A percentile compares a stretch with the other conserved stretches of the same genome.
Evolutionary conservation across 1,140 invertebrate genomes (phyloP).

Genomic region (Tenebrio molitor): DNA sequence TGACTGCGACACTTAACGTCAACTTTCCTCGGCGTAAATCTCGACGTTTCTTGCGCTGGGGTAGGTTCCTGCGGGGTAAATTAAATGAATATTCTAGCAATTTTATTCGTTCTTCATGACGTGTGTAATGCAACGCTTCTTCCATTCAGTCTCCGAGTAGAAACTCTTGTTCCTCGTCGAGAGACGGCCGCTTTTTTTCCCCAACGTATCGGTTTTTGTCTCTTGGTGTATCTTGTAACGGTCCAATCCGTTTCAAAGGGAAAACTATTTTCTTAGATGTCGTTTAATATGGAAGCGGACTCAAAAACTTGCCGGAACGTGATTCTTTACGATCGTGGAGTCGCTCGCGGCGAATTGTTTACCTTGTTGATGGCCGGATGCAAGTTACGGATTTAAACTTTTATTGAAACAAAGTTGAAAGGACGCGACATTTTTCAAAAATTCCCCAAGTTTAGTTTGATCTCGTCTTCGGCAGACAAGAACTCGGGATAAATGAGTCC

Average conservation of each 20-base stretch:
- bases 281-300: conserved; percentile 31
- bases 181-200: conserved; percentile 20
- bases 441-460: neutral
- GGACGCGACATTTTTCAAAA: neutral
- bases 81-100: conserved; percentile 24
- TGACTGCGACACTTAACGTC: neutral
- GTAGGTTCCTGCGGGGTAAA: conserved; percentile 1
- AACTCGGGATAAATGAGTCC: no score
- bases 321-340: conserved; percentile 18
- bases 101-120: conserved; percentile 10
- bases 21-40: conserved; percentile 11
- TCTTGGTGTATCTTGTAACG: conserved; percentile 14
- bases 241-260: conserved; percentile 33
- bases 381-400: conserved; percentile 1
- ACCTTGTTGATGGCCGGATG: conserved; percentile 9
- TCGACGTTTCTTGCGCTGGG: neutral
- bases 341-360: conserved; percentile 8
- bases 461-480: no score
- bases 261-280: conserved; percentile 35
- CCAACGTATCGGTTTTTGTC: conserved; percentile 17
- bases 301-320: conserved; percentile 11
- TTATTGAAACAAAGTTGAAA: conserved; percentile 1
- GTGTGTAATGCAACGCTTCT: neutral
- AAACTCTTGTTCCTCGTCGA: conserved; percentile 28
- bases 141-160: neutral